These are phyloP conservation scores for Scleropages formosus DNA, from an alignment of 2,797 vertebrate genomes.

Conservation along the genomic window DNA sequence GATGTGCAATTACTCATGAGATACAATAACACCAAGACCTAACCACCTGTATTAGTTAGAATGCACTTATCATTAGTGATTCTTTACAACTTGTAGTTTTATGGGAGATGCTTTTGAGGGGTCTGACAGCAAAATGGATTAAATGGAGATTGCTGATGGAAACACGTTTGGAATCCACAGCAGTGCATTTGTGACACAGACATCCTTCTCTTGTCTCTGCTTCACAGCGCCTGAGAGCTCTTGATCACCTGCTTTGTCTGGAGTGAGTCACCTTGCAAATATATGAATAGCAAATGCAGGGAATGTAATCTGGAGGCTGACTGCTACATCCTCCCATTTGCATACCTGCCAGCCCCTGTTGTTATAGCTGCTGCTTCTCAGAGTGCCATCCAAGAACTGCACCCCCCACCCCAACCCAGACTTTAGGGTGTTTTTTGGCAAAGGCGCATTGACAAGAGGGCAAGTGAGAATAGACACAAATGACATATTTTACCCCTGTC, in stretches of 20 bases:
- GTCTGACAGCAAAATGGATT: slow-evolving; percentile 72
- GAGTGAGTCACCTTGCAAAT: slow-evolving; percentile 83
- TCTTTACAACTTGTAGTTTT: slow-evolving; percentile 53
- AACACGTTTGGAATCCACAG: slow-evolving; percentile 66
- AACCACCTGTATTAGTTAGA: slow-evolving; percentile 34
- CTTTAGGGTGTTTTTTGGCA: slow-evolving; percentile 44
- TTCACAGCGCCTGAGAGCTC: slow-evolving; percentile 52
- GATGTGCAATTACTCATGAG: slow-evolving; percentile 16
- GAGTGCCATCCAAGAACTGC: slow-evolving; percentile 55
- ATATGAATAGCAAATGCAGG: slow-evolving; percentile 79
- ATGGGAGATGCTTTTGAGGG: slow-evolving; percentile 54
- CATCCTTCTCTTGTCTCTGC: slow-evolving; percentile 30
- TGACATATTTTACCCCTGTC: slow-evolving; percentile 60
- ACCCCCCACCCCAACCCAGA: slow-evolving; percentile 55
- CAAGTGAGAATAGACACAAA: slow-evolving; percentile 70
- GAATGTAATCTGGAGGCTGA: slow-evolving; percentile 73
- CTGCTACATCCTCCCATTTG: slow-evolving; percentile 69
- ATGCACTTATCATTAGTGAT: slow-evolving; percentile 42
- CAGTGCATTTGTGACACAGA: slow-evolving; percentile 66
- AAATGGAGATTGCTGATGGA: slow-evolving; percentile 65
- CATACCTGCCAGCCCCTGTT: slow-evolving; percentile 72
- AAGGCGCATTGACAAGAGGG: slow-evolving; percentile 62
- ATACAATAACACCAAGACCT: background rate
- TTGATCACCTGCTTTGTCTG: slow-evolving; percentile 78
- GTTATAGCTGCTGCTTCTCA: slow-evolving; percentile 59